Evolutionary conservation across 2,888 invertebrate genomes (phyloP).

Genomic region (Odontothrips loti): DNA sequence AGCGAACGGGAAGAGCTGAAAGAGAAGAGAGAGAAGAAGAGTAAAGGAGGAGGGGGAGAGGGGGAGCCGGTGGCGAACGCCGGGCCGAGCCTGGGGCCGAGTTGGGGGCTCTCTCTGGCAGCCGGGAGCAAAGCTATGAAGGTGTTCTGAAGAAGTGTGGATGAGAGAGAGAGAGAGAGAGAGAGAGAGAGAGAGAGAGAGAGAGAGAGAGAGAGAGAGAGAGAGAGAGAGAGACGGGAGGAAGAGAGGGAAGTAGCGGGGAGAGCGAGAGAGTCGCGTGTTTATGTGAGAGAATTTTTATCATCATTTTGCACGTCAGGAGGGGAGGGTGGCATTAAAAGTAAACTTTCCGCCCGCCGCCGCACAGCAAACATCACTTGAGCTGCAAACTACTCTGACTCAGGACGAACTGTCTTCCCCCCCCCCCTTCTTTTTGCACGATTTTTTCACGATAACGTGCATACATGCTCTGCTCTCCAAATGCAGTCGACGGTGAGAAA

Average conservation of each 20-base stretch:
- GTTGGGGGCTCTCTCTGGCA: not conserved
- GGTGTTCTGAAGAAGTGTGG: not conserved
- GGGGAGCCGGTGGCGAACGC: no score
- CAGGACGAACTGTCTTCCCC: no score
- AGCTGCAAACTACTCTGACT: no score
- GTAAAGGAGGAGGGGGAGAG: not conserved
- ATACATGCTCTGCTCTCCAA: no score
- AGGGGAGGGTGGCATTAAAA: no score
- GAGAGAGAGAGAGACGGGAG: not conserved
- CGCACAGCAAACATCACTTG: no score
- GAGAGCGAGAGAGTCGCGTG: not conserved
- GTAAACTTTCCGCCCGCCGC: not conserved
- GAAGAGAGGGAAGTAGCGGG: not conserved
- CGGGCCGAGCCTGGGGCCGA: no score
- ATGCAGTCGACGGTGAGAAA: no score
- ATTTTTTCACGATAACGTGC: no score
- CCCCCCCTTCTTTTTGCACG: no score
- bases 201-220: not conserved
- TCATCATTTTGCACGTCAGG: no score
- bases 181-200: slow-evolving; percentile 1
- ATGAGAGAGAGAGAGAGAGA: not conserved
- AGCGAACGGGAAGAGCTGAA: not conserved
- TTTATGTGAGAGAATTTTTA: no score
- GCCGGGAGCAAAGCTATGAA: not conserved
- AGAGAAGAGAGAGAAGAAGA: not conserved